Base-by-base conservation (phyloP, 2,888 invertebrate species). In the Caradrina kadenii region DNA sequence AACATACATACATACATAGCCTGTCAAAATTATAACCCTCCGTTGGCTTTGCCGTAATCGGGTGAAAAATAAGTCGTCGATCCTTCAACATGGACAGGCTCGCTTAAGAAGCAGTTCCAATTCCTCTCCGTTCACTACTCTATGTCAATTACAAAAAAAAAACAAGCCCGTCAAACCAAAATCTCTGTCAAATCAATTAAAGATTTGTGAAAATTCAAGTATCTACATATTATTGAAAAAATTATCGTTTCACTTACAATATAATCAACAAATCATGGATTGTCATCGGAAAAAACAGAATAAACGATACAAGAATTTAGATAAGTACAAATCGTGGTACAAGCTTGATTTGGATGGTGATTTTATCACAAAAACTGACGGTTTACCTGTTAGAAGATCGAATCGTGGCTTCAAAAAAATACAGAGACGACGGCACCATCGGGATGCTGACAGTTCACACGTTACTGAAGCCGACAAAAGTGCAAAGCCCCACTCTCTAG, bases 281-380 rank as follows among this genome's bases (percentile, higher is more conserved):
- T 54, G 21, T 6, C 21, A 35, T 35, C 0, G 0, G 0, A 22
- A 45, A 59, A 58, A 50, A 13, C 19, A 22, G 0, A 60, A 22
- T 0, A 68, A 63, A 39, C 15, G 45, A 17, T 0, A 5, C 2
- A 45, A 45, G 45, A 45, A 59, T 45, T 87, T 82, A 50, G 88
- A 90, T 17, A 89, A 88, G 60, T 82, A 90, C 65, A 90, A 90
- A 48, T 90, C 90, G 0, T 90, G 90, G 90, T 90, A 90, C 64
- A 88, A 89, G 69, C 4, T 90, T 1, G 90, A 90, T 21, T 54
- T 90, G 0, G 89, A 89, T 0, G 89, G 88, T 0, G 84, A 73
- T 0, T 89, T 59, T 10, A 90, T 89, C 0, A 89, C 90, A 0
- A 87, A 81, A 81, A 35, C 35, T 8, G 35, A 35, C 0, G 8